Conservation (phyloP, 1,140 invertebrate genomes). For the Drosophila ironensis region DNA sequence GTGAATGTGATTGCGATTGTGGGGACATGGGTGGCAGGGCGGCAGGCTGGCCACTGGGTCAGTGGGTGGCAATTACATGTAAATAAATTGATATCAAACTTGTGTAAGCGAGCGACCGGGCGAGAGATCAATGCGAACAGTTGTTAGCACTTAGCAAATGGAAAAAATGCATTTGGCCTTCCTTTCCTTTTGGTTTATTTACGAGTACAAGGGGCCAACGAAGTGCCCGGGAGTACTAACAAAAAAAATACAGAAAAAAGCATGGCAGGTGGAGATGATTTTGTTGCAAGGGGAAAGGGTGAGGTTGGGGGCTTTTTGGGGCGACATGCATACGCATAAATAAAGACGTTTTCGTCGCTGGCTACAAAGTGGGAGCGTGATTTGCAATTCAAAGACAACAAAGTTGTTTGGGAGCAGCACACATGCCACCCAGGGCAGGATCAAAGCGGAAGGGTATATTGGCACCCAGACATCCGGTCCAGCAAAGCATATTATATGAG, state of each 20-base stretch:
- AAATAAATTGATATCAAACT: conserved; percentile 65
- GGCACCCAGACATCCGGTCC: not conserved
- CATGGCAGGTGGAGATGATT: not conserved
- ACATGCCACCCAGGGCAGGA: not conserved
- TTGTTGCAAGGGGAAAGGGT: not conserved
- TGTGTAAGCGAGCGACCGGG: not conserved
- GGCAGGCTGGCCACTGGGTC: no score
- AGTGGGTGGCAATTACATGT: conserved; percentile 39
- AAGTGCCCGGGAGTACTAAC: conserved; percentile 48
- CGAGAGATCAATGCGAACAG: conserved; percentile 59
- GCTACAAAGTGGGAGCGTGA: conserved; percentile 59
- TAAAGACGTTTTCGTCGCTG: conserved; percentile 63
- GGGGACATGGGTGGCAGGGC: not conserved
- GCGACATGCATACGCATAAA: conserved; percentile 71
- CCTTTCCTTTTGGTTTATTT: conserved; percentile 64
- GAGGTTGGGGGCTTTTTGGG: conserved; percentile 2
- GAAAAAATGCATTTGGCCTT: conserved; percentile 67
- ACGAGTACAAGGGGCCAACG: conserved; percentile 58
- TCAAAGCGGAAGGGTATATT: conserved; percentile 9
- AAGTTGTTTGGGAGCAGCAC: conserved; percentile 56
- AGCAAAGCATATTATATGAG: not conserved
- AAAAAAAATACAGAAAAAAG: conserved; percentile 15
- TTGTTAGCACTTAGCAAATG: conserved; percentile 67
- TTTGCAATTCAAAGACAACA: conserved; percentile 76
- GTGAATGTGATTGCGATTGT: not conserved